Conservation (phyloP, 37 sponge, comb jelly and placozoan species). For the Theonella swinhoei region DNA sequence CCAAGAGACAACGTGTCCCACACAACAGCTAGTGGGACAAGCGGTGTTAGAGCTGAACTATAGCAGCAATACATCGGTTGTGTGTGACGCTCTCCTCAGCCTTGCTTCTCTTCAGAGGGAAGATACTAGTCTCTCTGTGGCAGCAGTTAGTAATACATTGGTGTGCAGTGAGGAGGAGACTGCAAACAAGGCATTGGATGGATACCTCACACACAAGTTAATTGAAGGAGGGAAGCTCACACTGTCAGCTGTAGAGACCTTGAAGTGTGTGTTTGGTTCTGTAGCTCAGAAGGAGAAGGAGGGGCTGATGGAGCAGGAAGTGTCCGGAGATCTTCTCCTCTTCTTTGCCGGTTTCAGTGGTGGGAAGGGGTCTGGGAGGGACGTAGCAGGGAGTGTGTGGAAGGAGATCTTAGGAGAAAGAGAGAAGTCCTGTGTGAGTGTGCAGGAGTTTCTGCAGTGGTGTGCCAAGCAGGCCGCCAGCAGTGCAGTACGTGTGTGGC, state of each 20-base stretch:
- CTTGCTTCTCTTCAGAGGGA: neutral
- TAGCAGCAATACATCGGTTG: conserved; percentile 5
- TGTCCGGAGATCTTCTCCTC: neutral
- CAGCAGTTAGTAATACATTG: conserved; percentile 29
- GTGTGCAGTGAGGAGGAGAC: conserved; percentile 41
- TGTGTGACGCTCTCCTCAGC: conserved; percentile 26
- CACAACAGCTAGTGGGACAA: conserved; percentile 2
- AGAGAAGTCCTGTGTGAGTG: neutral
- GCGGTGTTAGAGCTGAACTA: conserved; percentile 58
- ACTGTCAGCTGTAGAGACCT: neutral
- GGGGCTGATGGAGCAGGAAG: neutral
- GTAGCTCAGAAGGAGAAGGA: neutral
- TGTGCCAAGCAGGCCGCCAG: conserved; percentile 7
- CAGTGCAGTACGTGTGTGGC: conserved; percentile 56
- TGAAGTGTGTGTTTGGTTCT: neutral
- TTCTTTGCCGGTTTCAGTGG: conserved; percentile 28
- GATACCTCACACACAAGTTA: conserved; percentile 41
- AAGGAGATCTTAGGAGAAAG: conserved; percentile 11
- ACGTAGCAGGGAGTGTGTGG: conserved; percentile 16
- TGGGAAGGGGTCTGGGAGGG: conserved; percentile 1
- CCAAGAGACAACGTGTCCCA: neutral
- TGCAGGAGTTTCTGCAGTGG: conserved; percentile 49
- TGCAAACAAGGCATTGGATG: conserved; percentile 33
- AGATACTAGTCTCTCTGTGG: conserved; percentile 14
- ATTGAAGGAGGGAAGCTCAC: neutral